Evolutionary conservation across 2,797 vertebrate species (phyloP), one percentile per base, ranked within the genome.

Genomic region (Urocyon cinereoargenteus): DNA sequence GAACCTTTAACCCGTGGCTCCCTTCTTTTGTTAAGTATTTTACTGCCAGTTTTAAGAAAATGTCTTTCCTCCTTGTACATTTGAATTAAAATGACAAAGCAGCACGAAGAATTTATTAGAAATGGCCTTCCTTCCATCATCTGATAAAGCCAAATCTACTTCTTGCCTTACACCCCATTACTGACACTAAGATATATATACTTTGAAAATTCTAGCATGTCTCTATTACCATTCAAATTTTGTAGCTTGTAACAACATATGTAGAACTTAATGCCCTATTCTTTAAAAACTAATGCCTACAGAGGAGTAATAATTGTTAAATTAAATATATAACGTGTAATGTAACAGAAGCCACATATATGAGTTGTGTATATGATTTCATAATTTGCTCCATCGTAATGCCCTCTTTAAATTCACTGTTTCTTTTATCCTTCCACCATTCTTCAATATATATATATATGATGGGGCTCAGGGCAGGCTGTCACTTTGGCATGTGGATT

Each of bases 1-100:
- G 36, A 93, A 59, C 9, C 7, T 91, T 93, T 93, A 40, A 55
- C 22, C 51, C 53, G 75, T 73, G 31, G 66, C 19, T 82, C 51
- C 72, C 55, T 59, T 61, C 79, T 86, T 81, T 89, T 86, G 49
- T 95, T 91, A 91, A 79, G 0, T n/a, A 82, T 91, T 97, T 90
- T 77, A 61, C 11, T 78, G 57, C 49, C 24, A 55, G n/a, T 85
- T 91, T 82, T 82, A 66, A 68, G 26, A 84, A 82, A 66, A 72
- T 73, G 21, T 24, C n/a, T 36, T 94, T 88, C n/a, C 4, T 77
- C 8, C 31, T 94, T 90, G 28, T 40, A 73, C 86, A 77, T 81
- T 91, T 90, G 61, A 95, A 86, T 94, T 79, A 86, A 83, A 78
- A 81, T 88, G n/a, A 70, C 21, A 84, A 84, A 93, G 73, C 21